Base-by-base conservation (phyloP, 2,888 invertebrate genomes). In the Shargacucullia verbasci region DNA sequence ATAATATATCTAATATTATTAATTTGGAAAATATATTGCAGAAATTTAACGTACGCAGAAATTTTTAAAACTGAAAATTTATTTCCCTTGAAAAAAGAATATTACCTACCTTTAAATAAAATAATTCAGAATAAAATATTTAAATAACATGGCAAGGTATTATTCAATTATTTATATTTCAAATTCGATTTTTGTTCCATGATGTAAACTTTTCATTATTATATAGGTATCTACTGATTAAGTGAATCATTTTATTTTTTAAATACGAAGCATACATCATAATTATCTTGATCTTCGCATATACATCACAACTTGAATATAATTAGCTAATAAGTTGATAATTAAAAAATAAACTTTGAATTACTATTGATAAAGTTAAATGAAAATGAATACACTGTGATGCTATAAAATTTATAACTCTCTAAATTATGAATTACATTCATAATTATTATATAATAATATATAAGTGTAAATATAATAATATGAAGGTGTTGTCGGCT, bases 331-430 rank as follows among this genome's bases (percentile, higher is more conserved):
- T 73, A 59, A 63, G 59, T 47, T 67, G 55, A 43, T 62, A 45
- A 57, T 61, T 68, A 25, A 20, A 53, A 61, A 55, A 47, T 56
- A 49, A 57, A 73, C 43, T 61, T 59, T 69, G 47, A 67, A 72
- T 68, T 72, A 67, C 63, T 69, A 69, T 66, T 49, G 70, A 58
- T 61, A 59, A 58, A 58, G 29, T 65, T 61, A 73, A 77, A 58
- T 74, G 49, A 80, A 80, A 79, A 87, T 85, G 85, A 91, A 91
- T 90, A 89, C 90, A 92, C 93, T 93, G 93, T 93, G 93, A 93
- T 93, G 91, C 90, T 92, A 91, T 86, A 73, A 87, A 87, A 84
- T 76, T 77, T 80, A 76, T 77, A 64, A 79, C 60, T 76, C 66
- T 70, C 66, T 77, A 70, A 62, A 69, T 70, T 78, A 73, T 76